These are phyloP conservation scores for Cyprinella venusta DNA, from an alignment of 2,797 vertebrate species.

Conservation along the genomic window DNA sequence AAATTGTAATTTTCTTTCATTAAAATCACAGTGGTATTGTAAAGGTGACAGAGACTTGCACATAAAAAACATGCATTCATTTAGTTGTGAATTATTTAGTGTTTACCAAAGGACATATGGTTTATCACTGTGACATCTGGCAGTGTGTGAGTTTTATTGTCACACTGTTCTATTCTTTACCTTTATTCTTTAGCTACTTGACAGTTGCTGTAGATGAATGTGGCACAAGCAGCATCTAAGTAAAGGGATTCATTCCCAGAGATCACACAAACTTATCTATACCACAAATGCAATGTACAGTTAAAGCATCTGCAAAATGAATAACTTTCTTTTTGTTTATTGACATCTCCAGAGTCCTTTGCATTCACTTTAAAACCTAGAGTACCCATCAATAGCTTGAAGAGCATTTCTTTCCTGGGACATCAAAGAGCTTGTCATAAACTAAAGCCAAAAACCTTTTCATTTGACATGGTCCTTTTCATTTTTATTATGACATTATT, in stretches of 20 bases:
- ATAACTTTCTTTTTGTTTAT: neutral
- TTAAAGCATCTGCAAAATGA: neutral
- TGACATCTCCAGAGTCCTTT: neutral
- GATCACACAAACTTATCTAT: neutral
- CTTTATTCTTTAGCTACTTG: slow-evolving; percentile 37
- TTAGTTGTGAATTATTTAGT: slow-evolving; percentile 59
- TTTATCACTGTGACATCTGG: slow-evolving; percentile 46
- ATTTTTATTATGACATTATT: neutral
- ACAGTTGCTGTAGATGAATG: neutral
- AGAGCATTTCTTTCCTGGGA: neutral
- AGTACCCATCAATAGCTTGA: neutral
- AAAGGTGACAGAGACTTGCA: neutral
- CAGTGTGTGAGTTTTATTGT: slow-evolving; percentile 21
- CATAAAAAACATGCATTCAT: slow-evolving; percentile 38
- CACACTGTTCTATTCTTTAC: slow-evolving; percentile 8
- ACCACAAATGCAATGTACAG: neutral
- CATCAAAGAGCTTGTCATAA: neutral
- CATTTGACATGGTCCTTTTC: neutral
- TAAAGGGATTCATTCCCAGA: neutral
- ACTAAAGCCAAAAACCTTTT: neutral
- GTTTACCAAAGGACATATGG: slow-evolving; percentile 49
- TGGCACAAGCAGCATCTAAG: neutral
- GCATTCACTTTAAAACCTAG: neutral
- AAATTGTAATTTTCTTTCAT: neutral
- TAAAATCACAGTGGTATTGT: neutral